Evolutionary conservation across 2,113 vertebrate genomes (phyloP).

Genomic region (Salvelinus alpinus): DNA sequence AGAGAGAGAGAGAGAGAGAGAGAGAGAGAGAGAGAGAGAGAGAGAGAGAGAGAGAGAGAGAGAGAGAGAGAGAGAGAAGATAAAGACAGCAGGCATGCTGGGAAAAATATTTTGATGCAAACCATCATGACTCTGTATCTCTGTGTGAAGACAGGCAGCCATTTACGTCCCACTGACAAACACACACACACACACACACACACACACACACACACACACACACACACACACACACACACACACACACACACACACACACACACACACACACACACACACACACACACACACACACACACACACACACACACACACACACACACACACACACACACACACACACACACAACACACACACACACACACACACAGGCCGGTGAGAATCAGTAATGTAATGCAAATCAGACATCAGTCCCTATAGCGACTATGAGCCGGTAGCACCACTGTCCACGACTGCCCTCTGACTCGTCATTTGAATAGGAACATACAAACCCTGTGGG

Average conservation of each 20-base stretch:
- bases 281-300: no score
- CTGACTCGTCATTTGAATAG: constrained; percentile 34
- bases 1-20: background rate
- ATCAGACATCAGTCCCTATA: constrained; percentile 37
- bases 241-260: constrained; percentile 10
- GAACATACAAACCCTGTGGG: background rate
- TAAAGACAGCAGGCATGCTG: constrained; percentile 1
- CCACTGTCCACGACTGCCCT: constrained; percentile 11
- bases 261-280: background rate
- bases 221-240: constrained; percentile 11
- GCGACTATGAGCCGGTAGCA: constrained; percentile 19
- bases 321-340: no score
- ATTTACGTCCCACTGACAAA: background rate
- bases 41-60: no score
- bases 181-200: constrained; percentile 8
- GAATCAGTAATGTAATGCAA: no score
- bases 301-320: no score
- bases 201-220: constrained; percentile 14
- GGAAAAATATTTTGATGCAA: background rate
- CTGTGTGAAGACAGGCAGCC: background rate
- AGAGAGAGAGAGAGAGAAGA: background rate
- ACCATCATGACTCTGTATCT: background rate
- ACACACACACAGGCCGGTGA: no score
- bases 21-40: no score
- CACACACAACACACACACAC: no score